Conservation (phyloP, 2,797 vertebrate genomes). For the Hozukius guyotensis region DNA sequence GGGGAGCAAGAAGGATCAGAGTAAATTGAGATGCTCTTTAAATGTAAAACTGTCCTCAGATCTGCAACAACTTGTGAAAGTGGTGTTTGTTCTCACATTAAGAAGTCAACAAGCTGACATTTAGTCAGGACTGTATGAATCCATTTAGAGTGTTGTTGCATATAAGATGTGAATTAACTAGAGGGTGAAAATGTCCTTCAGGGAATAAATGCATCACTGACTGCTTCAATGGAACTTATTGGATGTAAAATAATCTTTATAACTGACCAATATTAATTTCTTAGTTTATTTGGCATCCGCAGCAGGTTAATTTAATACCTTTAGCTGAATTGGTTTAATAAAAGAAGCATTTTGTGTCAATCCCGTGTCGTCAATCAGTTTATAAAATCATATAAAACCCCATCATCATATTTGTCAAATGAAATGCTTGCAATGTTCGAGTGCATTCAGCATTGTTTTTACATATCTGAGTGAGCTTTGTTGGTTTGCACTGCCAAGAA, state of each 20-base stretch:
- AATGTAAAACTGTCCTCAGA: background rate
- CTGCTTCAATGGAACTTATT: slow-evolving; percentile 1
- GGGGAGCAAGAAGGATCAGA: background rate
- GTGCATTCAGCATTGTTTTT: background rate
- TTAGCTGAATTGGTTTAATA: background rate
- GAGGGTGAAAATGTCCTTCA: background rate
- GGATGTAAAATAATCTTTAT: background rate
- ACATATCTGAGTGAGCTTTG: background rate
- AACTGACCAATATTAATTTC: background rate
- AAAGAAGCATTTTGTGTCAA: background rate
- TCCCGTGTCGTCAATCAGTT: background rate
- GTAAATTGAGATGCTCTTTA: slow-evolving; percentile 15
- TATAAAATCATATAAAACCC: background rate
- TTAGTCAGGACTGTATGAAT: background rate
- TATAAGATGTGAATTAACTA: background rate
- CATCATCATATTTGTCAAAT: background rate
- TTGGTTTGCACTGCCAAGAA: background rate
- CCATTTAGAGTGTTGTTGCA: background rate
- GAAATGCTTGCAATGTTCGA: background rate
- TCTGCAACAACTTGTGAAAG: background rate
- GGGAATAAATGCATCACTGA: background rate
- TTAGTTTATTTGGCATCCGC: background rate
- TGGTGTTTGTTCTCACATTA: slow-evolving; percentile 8
- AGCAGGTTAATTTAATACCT: background rate
- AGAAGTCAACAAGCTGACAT: slow-evolving; percentile 5